These are phyloP conservation scores for Crioceris asparagi DNA, from an alignment of 2,888 invertebrate genomes.

Conservation along the genomic window DNA sequence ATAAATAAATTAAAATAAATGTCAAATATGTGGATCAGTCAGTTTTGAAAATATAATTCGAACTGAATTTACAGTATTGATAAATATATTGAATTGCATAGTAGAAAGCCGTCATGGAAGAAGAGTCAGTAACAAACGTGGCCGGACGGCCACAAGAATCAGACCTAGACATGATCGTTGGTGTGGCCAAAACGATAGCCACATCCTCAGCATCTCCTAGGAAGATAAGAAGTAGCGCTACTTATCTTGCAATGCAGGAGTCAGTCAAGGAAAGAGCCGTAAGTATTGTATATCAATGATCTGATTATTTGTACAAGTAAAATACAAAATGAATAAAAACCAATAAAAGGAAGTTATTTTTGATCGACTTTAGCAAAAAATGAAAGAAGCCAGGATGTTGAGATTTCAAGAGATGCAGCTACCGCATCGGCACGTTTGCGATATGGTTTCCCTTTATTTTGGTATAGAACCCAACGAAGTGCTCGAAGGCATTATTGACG, in stretches of 20 bases:
- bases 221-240: conserved; percentile 18
- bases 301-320: no score
- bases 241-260: conserved; percentile 25
- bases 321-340: no score
- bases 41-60: no score
- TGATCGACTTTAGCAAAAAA: conserved; percentile 49
- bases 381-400: conserved; percentile 46
- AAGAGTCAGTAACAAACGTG: no score
- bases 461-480: conserved; percentile 45
- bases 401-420: conserved; percentile 40
- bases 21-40: no score
- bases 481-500: conserved; percentile 62
- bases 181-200: conserved; percentile 26
- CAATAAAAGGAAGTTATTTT: no score
- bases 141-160: no score
- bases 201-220: conserved; percentile 16
- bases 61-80: no score
- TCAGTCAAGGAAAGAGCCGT: conserved; percentile 25
- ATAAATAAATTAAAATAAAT: no score
- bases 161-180: conserved; percentile 26
- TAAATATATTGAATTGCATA: no score
- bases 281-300: no score
- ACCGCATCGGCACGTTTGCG: conserved; percentile 55
- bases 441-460: conserved; percentile 50
- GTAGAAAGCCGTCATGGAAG: no score